Conservation (phyloP, 37 sponge, comb jelly and placozoan species). For the Ephydatia muelleri region DNA sequence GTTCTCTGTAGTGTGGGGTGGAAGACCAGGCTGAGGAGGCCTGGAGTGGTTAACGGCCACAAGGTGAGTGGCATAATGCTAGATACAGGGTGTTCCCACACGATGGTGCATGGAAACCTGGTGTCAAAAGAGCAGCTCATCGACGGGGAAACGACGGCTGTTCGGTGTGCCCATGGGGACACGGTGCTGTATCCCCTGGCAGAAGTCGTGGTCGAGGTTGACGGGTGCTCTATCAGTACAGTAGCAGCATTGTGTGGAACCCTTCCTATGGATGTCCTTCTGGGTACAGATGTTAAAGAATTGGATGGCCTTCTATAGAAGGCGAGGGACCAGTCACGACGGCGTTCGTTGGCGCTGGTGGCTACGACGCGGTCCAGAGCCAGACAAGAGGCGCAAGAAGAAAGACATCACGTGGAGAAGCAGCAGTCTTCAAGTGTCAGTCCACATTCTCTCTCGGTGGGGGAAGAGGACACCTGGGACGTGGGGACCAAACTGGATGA, state of each 20-base stretch:
- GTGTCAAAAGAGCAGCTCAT: not conserved
- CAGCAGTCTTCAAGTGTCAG: not conserved
- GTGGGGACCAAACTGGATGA: not conserved
- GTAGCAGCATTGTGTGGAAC: not conserved
- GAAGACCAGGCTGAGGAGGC: not conserved
- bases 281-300: slow-evolving; percentile 17
- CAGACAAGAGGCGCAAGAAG: not conserved
- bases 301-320: not conserved
- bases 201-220: not conserved
- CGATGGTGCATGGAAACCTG: not conserved
- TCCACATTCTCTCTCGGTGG: not conserved
- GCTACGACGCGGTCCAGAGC: not conserved
- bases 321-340: not conserved
- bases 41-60: not conserved
- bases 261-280: slow-evolving; percentile 27
- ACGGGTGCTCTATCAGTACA: not conserved
- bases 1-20: not conserved
- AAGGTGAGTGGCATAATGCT: not conserved
- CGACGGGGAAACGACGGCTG: not conserved
- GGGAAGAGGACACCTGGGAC: not conserved
- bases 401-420: not conserved
- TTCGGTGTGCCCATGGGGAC: slow-evolving; percentile 10
- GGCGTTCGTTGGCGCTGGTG: not conserved
- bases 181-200: slow-evolving; percentile 8
- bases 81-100: slow-evolving; percentile 3